These are phyloP conservation scores for Mixornis gularis DNA, from an alignment of 2,113 vertebrate species.

Conservation along the genomic window DNA sequence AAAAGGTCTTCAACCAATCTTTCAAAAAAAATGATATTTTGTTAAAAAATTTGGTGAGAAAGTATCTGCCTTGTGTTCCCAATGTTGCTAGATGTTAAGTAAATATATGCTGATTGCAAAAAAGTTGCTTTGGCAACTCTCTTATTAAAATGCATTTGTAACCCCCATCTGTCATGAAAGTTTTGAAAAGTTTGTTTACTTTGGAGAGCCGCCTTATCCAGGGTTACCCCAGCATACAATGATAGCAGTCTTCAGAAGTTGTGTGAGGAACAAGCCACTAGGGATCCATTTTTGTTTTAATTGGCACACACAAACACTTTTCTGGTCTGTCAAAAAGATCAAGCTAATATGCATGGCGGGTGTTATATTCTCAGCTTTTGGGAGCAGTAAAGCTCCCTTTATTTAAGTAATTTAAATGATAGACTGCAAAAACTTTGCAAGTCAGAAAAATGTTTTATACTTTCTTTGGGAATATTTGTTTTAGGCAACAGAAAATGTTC, in stretches of 20 bases:
- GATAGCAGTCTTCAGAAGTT: constrained; percentile 80
- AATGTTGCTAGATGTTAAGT: constrained; percentile 81
- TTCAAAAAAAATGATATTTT: constrained; percentile 70
- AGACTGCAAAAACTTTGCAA: constrained; percentile 82
- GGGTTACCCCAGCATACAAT: constrained; percentile 80
- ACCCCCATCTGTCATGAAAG: constrained; percentile 79
- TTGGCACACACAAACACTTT: constrained; percentile 80
- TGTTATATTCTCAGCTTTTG: constrained; percentile 80
- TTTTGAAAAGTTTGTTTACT: constrained; percentile 86
- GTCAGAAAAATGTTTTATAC: constrained; percentile 80
- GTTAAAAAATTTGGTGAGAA: constrained; percentile 77
- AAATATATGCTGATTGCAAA: constrained; percentile 78
- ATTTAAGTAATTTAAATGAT: constrained; percentile 86
- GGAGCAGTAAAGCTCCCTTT: constrained; percentile 83
- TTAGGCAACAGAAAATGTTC: constrained; percentile 77
- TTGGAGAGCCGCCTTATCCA: constrained; percentile 76
- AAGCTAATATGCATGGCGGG: constrained; percentile 81
- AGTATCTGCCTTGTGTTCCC: constrained; percentile 75
- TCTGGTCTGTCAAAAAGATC: constrained; percentile 80
- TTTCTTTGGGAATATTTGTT: constrained; percentile 81
- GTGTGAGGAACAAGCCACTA: constrained; percentile 76
- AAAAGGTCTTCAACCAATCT: constrained; percentile 74
- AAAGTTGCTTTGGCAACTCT: constrained; percentile 79
- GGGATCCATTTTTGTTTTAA: constrained; percentile 83
- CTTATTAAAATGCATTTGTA: constrained; percentile 83